A percentile compares a stretch with the other conserved stretches of the same genome.
Evolutionary conservation across 1,140 invertebrate species (phyloP).

Genomic region (Drosophila bifasciata): DNA sequence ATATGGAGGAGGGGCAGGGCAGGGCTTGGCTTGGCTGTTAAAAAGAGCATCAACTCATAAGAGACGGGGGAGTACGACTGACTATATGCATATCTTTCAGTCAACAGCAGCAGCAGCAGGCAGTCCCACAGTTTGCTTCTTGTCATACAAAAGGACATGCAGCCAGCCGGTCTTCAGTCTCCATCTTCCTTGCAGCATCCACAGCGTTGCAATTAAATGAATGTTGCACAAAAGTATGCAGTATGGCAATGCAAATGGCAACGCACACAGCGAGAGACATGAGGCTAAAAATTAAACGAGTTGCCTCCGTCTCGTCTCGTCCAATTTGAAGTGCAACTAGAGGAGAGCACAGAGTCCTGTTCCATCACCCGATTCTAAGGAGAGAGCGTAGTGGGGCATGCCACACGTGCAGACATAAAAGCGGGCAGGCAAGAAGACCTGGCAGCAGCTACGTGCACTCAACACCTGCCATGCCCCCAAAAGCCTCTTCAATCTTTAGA

Average conservation of each 20-base stretch:
- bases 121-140: conserved; percentile 42
- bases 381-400: not conserved
- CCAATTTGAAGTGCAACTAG: conserved; percentile 16
- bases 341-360: not conserved
- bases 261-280: conserved; percentile 20
- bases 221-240: conserved; percentile 54
- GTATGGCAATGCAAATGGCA: conserved; percentile 53
- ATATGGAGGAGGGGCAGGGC: conserved; percentile 7
- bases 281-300: conserved; percentile 41
- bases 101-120: conserved; percentile 40
- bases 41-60: conserved; percentile 49
- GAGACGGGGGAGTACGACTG: no score
- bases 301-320: no score
- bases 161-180: not conserved
- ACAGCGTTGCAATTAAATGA: conserved; percentile 71
- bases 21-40: conserved; percentile 15
- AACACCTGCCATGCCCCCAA: conserved; percentile 49
- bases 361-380: not conserved
- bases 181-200: not conserved
- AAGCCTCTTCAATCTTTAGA: conserved; percentile 6
- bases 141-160: conserved; percentile 52
- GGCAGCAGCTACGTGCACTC: conserved; percentile 62
- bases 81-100: conserved; percentile 3
- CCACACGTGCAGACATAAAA: conserved; percentile 53
- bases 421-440: conserved; percentile 17